These are phyloP conservation scores for Drosophila prolongata DNA, from an alignment of 2,888 invertebrate species.

Conservation along the genomic window DNA sequence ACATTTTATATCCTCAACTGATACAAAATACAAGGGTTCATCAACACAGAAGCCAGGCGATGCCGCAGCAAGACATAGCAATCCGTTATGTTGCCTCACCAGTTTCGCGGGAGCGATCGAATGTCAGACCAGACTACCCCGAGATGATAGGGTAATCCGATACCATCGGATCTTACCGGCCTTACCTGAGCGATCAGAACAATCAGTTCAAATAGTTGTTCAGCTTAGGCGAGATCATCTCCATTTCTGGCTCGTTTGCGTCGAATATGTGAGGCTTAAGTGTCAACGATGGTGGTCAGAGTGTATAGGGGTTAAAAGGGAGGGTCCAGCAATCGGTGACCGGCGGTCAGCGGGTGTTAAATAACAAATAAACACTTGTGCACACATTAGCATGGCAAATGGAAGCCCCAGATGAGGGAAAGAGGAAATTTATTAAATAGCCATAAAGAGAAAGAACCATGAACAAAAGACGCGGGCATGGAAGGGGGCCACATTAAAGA, in stretches of 20 bases:
- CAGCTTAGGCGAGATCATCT: slow-evolving; percentile 34
- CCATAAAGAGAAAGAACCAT: slow-evolving; percentile 49
- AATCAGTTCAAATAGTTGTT: slow-evolving; percentile 41
- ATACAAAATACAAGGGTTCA: slow-evolving; percentile 15
- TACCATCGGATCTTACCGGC: slow-evolving; percentile 15
- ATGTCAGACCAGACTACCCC: slow-evolving; percentile 36
- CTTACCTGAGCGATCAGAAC: slow-evolving; percentile 30
- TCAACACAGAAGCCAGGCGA: slow-evolving; percentile 11
- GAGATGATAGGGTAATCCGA: slow-evolving; percentile 55
- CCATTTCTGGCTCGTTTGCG: slow-evolving; percentile 6
- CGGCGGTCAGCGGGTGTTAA: slow-evolving; percentile 69
- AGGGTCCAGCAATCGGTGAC: background rate
- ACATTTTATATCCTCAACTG: background rate
- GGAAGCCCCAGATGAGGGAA: slow-evolving; percentile 30
- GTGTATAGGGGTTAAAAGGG: slow-evolving; percentile 13
- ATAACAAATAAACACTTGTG: slow-evolving; percentile 80
- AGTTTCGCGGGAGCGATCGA: slow-evolving; percentile 48
- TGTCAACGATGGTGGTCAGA: slow-evolving; percentile 68
- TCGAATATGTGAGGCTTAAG: slow-evolving; percentile 6
- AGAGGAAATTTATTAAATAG: slow-evolving; percentile 59
- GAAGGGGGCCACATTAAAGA: slow-evolving; percentile 25
- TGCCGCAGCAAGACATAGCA: slow-evolving; percentile 31
- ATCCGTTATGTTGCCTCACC: slow-evolving; percentile 37
- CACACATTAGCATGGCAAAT: slow-evolving; percentile 66
- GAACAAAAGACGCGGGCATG: slow-evolving; percentile 17